phyloP scores from a whole-genome alignment of 23 tunicate genomes.

The Botrylloides violaceus region DNA sequence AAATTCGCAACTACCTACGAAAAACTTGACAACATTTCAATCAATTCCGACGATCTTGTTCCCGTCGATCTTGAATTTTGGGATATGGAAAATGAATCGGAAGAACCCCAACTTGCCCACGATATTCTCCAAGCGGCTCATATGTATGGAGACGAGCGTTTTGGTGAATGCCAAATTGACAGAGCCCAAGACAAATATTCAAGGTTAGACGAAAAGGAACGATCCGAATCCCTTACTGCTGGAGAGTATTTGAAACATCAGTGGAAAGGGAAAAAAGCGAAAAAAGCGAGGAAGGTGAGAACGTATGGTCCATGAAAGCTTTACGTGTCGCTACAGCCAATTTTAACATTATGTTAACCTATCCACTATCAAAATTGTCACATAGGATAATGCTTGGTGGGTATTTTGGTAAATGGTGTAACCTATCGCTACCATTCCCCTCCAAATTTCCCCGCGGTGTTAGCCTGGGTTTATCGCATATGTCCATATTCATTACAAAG shows the following conservation, averaged over 20 bases:
- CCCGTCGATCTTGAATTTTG: neutral
- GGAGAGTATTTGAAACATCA: neutral
- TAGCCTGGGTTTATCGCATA: too few relatives aligned
- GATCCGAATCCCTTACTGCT: neutral
- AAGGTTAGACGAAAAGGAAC: neutral
- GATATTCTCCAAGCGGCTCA: neutral
- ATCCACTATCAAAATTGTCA: too few relatives aligned
- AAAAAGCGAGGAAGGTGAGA: neutral
- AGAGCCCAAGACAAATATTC: neutral
- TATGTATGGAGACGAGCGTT: neutral
- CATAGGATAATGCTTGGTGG: too few relatives aligned
- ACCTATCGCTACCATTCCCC: too few relatives aligned
- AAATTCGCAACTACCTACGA: neutral
- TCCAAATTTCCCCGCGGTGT: too few relatives aligned
- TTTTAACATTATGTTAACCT: too few relatives aligned
- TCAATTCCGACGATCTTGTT: neutral
- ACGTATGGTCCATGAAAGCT: neutral
- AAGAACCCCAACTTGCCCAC: neutral
- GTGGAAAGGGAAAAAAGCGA: neutral
- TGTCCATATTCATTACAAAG: too few relatives aligned
- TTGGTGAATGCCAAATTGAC: neutral
- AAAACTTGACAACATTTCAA: neutral
- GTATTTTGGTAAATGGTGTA: too few relatives aligned
- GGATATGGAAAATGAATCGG: neutral
- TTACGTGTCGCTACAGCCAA: too few relatives aligned